These are phyloP conservation scores for Peromyscus polionotus DNA, from an alignment of 2,113 vertebrate genomes.

Conservation along the genomic window DNA sequence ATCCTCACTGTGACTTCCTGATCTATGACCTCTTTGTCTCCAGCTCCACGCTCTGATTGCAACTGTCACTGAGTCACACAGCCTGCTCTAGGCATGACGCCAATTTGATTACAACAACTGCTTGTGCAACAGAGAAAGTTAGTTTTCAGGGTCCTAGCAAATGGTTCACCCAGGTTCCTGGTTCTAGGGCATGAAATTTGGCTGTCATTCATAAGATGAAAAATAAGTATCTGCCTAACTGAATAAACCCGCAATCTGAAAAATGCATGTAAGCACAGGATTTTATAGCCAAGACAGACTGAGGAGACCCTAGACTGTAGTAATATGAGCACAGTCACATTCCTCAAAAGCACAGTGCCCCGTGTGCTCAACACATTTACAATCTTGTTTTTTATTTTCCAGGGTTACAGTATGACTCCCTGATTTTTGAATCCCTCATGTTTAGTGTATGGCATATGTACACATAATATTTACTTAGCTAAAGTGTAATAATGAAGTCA, in stretches of 20 bases:
- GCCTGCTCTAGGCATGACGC: constrained; percentile 85
- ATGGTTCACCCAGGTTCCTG: constrained; percentile 67
- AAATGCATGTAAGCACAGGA: constrained; percentile 17
- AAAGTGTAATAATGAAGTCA: constrained; percentile 2
- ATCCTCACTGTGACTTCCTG: constrained; percentile 77
- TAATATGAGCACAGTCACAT: neutral
- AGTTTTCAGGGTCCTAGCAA: constrained; percentile 80
- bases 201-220: constrained; percentile 72
- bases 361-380: neutral
- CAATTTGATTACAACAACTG: constrained; percentile 88
- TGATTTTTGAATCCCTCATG: constrained; percentile 24
- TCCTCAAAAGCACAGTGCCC: constrained; percentile 46
- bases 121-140: constrained; percentile 87
- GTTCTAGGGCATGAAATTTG: constrained; percentile 65
- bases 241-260: constrained; percentile 49
- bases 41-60: constrained; percentile 84
- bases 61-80: constrained; percentile 91
- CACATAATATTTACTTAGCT: constrained; percentile 35
- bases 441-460: neutral
- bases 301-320: neutral
- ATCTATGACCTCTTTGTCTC: constrained; percentile 89
- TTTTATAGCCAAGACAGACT: neutral
- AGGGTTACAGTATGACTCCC: neutral
- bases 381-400: constrained; percentile 53
- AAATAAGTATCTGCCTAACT: constrained; percentile 59